Conservation (phyloP, 1,140 invertebrate genomes). For the Wasmannia auropunctata region DNA sequence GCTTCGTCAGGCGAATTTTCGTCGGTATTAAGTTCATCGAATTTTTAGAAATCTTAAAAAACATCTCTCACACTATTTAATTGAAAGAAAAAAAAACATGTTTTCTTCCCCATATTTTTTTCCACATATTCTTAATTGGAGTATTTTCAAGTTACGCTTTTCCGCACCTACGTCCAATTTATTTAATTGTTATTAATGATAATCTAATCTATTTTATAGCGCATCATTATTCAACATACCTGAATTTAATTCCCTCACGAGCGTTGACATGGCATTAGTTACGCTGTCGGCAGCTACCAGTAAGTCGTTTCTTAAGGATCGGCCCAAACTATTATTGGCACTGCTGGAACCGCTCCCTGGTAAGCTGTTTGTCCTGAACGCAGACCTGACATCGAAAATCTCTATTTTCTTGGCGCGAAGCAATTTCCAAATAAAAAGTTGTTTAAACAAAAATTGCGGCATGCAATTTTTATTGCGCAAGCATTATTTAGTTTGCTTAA, state of each 20-base stretch:
- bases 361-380: slow-evolving; percentile 85
- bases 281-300: slow-evolving; percentile 97
- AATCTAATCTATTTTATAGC: slow-evolving; percentile 51
- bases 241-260: slow-evolving; percentile 97
- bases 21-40: neutral
- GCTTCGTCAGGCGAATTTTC: neutral
- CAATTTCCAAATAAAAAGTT: slow-evolving; percentile 76
- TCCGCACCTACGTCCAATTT: slow-evolving; percentile 23
- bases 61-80: neutral
- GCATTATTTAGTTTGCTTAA: slow-evolving; percentile 47
- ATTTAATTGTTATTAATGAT: slow-evolving; percentile 56
- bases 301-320: slow-evolving; percentile 93
- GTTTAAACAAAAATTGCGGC: slow-evolving; percentile 56
- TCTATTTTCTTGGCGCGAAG: slow-evolving; percentile 83
- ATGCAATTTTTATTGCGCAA: slow-evolving; percentile 67
- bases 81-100: neutral
- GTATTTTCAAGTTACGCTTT: slow-evolving; percentile 1
- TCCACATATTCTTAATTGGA: neutral
- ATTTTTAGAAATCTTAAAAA: neutral
- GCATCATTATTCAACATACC: slow-evolving; percentile 85
- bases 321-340: slow-evolving; percentile 86
- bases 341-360: slow-evolving; percentile 83
- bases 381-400: slow-evolving; percentile 85
- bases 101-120: neutral
- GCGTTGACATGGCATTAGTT: slow-evolving; percentile 97